Base-by-base conservation (phyloP, 2,888 invertebrate species). In the Podabrus alpinus region DNA sequence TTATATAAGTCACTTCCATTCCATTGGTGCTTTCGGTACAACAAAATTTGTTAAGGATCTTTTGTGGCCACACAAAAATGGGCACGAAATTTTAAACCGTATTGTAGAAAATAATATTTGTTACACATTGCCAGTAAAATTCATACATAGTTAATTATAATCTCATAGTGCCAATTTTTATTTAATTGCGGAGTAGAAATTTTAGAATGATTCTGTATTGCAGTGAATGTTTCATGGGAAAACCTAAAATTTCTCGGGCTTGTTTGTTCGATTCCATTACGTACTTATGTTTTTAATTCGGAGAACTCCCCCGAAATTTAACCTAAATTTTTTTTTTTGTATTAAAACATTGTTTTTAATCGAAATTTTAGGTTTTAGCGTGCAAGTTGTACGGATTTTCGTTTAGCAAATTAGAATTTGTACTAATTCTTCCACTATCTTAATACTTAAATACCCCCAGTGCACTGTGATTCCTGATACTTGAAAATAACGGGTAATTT, bases 1-100 rank as follows among this genome's bases (percentile, higher is more conserved):
- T 19, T 59, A 66, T 59, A 66, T 15, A 64, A 11, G 5, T 16
- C 67, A 70, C 76, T 76, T 76, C 76, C 76, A 64, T 68, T 68
- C 62, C 59, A 75, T 61, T 70, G 72, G 73, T 73, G 69, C 72
- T 76, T 71, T 75, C 60, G n/a, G n/a, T 45, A 45, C 45, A n/a
- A 68, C 61, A 61, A 69, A 61, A 45, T 66, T 60, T 71, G 71
- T 71, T 66, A 19, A 15, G n/a, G n/a, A 45, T 45, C 45, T 45
- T 45, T 45, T 45, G 45, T 45, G 45, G 9, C 45, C n/a, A 45
- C 45, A 45, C 45, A n/a, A 45, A 45, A 45, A 45, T n/a, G 45
- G n/a, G n/a, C n/a, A n/a, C n/a, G n/a, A 45, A 45, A 45, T n/a
- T n/a, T 45, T 45, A n/a, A 45, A 45, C n/a, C n/a, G 1, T 45